phyloP scores from a whole-genome alignment of 2,113 vertebrate genomes.

The Phrynocephalus versicolor region DNA sequence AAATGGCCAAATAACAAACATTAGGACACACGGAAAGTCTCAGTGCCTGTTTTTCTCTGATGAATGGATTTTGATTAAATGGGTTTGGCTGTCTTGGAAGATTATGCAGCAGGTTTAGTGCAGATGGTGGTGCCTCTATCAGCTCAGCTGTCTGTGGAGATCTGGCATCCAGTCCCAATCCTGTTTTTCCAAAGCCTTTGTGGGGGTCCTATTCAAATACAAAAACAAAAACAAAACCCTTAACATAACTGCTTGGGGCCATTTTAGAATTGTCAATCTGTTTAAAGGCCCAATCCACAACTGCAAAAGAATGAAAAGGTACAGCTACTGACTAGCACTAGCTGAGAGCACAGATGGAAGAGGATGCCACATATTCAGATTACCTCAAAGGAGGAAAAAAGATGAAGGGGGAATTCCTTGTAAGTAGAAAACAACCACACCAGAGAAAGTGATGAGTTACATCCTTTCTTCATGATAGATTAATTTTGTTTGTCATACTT shows the following conservation, averaged over 20 bases:
- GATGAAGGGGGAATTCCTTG: no score
- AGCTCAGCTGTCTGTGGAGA: not conserved
- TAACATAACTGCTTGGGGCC: not conserved
- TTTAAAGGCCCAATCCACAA: no score
- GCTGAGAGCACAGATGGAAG: no score
- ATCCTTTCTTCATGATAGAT: not conserved
- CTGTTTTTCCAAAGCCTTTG: not conserved
- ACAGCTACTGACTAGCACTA: no score
- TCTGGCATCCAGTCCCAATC: not conserved
- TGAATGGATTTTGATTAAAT: slow-evolving; percentile 37
- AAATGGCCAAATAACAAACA: slow-evolving; percentile 48
- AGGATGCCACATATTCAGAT: not conserved
- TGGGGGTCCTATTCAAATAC: not conserved
- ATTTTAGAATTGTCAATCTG: not conserved
- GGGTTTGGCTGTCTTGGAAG: slow-evolving; percentile 18
- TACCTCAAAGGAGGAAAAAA: not conserved
- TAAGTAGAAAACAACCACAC: not conserved
- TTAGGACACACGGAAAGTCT: slow-evolving; percentile 18
- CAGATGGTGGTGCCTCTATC: not conserved
- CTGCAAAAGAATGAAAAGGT: not conserved
- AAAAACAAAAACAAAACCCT: not conserved
- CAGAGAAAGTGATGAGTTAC: not conserved
- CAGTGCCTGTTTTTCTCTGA: slow-evolving; percentile 22
- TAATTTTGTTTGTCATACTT: no score
- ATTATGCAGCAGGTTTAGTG: slow-evolving; percentile 9